phyloP scores from a whole-genome alignment of 92 coral and sea anemone genomes.

The Porites rus region DNA sequence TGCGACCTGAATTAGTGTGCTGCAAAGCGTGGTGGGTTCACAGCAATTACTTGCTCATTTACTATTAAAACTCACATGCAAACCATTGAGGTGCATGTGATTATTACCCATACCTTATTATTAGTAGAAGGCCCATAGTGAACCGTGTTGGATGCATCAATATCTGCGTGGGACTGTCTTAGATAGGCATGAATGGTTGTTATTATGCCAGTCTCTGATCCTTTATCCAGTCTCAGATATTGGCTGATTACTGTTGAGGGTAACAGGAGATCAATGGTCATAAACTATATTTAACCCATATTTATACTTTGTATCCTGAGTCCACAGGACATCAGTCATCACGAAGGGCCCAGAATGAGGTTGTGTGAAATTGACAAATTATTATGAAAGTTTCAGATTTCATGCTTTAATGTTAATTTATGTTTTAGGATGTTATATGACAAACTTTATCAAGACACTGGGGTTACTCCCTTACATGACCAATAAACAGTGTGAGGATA shows the following conservation, averaged over 20 bases:
- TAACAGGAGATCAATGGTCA: not conserved
- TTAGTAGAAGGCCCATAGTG: conserved; percentile 64
- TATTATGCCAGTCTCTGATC: conserved; percentile 30
- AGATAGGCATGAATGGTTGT: conserved; percentile 33
- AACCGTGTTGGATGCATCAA: conserved; percentile 50
- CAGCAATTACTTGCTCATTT: not conserved
- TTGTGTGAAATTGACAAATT: too few species aligned
- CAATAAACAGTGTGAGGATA: too few species aligned
- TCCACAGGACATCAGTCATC: too few species aligned
- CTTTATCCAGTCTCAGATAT: conserved; percentile 30
- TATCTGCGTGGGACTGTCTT: conserved; percentile 14
- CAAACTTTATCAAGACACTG: too few species aligned
- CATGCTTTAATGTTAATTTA: too few species aligned
- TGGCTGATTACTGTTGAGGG: conserved; percentile 15
- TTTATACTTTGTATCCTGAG: too few species aligned
- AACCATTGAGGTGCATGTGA: not conserved
- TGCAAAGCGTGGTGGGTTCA: not conserved
- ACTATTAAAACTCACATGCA: not conserved
- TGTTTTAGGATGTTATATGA: too few species aligned
- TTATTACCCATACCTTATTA: conserved; percentile 36
- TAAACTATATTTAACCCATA: too few species aligned
- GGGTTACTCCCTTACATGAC: too few species aligned
- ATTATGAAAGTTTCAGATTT: too few species aligned
- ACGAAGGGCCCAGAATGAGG: too few species aligned
- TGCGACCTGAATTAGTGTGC: too few species aligned